Percentiles rank a stretch among this genome's conserved stretches.
Evolutionary conservation across 2,888 invertebrate genomes (phyloP).

Genomic region (Glaucopsyche alexis): DNA sequence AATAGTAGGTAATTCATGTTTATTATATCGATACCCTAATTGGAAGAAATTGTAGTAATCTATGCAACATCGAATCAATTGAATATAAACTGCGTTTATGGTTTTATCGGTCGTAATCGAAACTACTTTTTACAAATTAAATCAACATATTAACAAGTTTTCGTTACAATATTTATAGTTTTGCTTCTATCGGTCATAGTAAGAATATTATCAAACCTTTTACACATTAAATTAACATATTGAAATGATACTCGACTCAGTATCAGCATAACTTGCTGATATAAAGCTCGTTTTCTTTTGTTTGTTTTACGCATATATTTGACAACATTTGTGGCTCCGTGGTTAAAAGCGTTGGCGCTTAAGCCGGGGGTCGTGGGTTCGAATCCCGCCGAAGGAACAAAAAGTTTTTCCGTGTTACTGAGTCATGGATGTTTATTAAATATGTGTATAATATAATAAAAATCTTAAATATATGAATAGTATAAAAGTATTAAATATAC

Average conservation of each 20-base stretch:
- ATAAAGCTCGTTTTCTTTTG: background rate
- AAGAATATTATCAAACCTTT: background rate
- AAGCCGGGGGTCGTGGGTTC: too few species aligned
- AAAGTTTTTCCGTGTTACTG: too few species aligned
- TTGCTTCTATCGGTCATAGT: conserved; percentile 5
- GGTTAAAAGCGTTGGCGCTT: too few species aligned
- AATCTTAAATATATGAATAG: too few species aligned
- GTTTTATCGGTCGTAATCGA: background rate
- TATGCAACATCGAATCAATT: background rate
- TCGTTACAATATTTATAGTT: background rate
- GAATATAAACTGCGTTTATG: background rate
- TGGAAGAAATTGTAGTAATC: conserved; percentile 19
- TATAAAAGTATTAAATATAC: too few species aligned
- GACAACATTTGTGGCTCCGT: too few species aligned
- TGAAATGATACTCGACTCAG: background rate
- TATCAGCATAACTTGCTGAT: background rate
- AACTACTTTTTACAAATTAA: conserved; percentile 5
- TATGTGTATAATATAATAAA: too few species aligned
- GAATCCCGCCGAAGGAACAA: too few species aligned
- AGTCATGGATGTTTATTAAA: too few species aligned
- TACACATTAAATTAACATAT: conserved; percentile 11
- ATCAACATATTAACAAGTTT: background rate
- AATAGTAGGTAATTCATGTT: conserved; percentile 11
- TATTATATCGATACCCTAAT: conserved; percentile 23
- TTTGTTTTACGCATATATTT: background rate